Percentiles rank a stretch among this genome's conserved stretches.
These are phyloP conservation scores for Ailurus styani DNA, from an alignment of 2,113 vertebrate species.

Conservation along the genomic window DNA sequence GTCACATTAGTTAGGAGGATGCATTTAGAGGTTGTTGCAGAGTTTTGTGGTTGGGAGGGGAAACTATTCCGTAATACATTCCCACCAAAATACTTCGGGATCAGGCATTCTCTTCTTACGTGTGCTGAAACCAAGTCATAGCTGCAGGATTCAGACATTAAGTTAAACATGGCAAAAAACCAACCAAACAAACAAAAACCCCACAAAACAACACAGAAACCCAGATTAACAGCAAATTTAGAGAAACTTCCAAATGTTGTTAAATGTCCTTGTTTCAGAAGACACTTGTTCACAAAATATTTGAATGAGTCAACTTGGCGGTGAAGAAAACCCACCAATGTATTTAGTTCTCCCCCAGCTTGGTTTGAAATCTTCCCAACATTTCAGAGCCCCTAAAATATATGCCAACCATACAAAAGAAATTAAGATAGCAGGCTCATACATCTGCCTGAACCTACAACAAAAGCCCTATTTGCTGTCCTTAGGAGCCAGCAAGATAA, in stretches of 20 bases:
- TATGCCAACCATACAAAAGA: slow-evolving; percentile 67
- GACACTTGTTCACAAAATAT: slow-evolving; percentile 51
- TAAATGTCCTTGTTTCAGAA: slow-evolving; percentile 34
- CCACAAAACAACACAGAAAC: background rate
- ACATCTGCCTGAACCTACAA: slow-evolving; percentile 80
- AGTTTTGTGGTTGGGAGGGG: background rate
- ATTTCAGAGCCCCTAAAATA: slow-evolving; percentile 70
- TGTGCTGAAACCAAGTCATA: background rate
- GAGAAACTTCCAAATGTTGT: slow-evolving; percentile 1
- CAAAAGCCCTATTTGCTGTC: slow-evolving; percentile 73
- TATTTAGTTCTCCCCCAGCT: slow-evolving; percentile 14
- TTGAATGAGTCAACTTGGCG: slow-evolving; percentile 56
- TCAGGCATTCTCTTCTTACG: background rate
- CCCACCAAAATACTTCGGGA: background rate
- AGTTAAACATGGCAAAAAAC: background rate
- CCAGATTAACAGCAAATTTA: background rate
- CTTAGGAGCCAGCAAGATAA: slow-evolving; percentile 61
- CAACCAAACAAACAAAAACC: too few species aligned
- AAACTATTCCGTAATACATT: background rate
- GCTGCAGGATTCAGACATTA: background rate
- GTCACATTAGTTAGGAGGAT: background rate
- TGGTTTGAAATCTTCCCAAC: slow-evolving; percentile 62
- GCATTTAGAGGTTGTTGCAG: background rate
- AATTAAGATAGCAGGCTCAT: slow-evolving; percentile 74
- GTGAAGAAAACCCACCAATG: background rate